Evolutionary conservation across 2,113 vertebrate species (phyloP).

Genomic region (Smithornis capensis): DNA sequence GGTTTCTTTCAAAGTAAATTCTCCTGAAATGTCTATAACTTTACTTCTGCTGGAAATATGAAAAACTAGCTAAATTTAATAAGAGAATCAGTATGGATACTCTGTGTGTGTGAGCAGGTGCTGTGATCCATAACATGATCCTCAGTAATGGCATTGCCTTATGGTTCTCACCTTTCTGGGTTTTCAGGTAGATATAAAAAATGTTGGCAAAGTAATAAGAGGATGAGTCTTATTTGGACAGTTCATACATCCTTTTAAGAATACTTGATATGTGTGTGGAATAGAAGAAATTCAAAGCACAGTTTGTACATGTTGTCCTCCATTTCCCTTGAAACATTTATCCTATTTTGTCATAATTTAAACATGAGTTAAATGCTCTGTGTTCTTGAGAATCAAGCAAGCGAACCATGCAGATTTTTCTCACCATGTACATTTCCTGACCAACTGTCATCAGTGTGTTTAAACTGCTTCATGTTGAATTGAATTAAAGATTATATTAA

Average conservation of each 20-base stretch:
- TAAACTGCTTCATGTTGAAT: background rate
- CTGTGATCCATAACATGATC: background rate
- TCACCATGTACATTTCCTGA: background rate
- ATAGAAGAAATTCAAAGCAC: background rate
- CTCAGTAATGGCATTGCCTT: background rate
- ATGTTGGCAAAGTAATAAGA: background rate
- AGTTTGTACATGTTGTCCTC: background rate
- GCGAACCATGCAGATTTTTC: background rate
- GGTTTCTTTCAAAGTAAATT: conserved; percentile 21
- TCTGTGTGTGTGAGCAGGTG: background rate
- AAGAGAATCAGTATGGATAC: background rate
- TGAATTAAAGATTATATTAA: background rate
- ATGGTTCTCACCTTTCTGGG: background rate
- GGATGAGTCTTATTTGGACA: background rate
- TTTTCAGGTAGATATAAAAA: background rate
- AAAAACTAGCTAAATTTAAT: conserved; percentile 15
- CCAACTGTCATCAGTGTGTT: background rate
- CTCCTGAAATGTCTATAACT: background rate
- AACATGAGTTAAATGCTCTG: background rate
- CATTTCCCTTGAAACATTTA: background rate
- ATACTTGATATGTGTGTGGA: background rate
- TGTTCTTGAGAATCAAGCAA: background rate
- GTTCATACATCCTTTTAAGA: background rate
- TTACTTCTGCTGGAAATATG: conserved; percentile 6
- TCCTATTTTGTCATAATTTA: background rate